Evolutionary conservation across 2,113 vertebrate genomes (phyloP).

Genomic region (Lucifuga dentata): DNA sequence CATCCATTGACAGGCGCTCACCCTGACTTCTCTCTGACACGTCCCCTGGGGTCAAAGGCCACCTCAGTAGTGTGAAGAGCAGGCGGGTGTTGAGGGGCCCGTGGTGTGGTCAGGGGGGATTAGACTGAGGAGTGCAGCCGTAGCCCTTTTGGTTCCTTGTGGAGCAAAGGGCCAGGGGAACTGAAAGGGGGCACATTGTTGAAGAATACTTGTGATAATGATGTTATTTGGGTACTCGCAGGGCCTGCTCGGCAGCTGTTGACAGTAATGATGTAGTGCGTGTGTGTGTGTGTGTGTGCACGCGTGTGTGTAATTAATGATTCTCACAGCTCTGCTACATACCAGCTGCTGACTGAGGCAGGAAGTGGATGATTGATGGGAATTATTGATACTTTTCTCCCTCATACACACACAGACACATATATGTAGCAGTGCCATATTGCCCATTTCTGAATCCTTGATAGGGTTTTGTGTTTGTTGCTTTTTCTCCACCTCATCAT

Average conservation of each 20-base stretch:
- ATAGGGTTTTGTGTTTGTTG: slow-evolving; percentile 68
- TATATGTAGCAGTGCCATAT: slow-evolving; percentile 34
- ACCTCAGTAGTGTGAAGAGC: slow-evolving; percentile 66
- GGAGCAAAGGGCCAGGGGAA: slow-evolving; percentile 61
- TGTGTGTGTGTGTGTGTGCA: slow-evolving; percentile 26
- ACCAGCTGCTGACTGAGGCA: slow-evolving; percentile 80
- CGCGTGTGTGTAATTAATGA: slow-evolving; percentile 71
- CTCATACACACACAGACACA: slow-evolving; percentile 45
- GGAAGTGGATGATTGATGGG: slow-evolving; percentile 80
- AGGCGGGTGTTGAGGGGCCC: slow-evolving; percentile 51
- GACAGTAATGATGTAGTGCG: slow-evolving; percentile 79
- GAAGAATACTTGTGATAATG: slow-evolving; percentile 79
- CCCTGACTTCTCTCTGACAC: slow-evolving; percentile 74
- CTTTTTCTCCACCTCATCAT: slow-evolving; percentile 63
- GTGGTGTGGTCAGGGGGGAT: slow-evolving; percentile 27
- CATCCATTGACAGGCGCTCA: slow-evolving; percentile 64
- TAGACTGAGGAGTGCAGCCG: slow-evolving; percentile 43
- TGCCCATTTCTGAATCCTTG: slow-evolving; percentile 55
- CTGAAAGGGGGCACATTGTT: slow-evolving; percentile 70
- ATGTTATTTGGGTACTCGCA: slow-evolving; percentile 75
- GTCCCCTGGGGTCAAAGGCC: slow-evolving; percentile 73
- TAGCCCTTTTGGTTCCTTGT: slow-evolving; percentile 62
- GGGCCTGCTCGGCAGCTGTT: slow-evolving; percentile 79
- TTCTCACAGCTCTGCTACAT: slow-evolving; percentile 72
- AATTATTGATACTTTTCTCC: slow-evolving; percentile 76